Conservation (phyloP, 2,797 vertebrate species). For the Poeciliopsis presidionis region DNA sequence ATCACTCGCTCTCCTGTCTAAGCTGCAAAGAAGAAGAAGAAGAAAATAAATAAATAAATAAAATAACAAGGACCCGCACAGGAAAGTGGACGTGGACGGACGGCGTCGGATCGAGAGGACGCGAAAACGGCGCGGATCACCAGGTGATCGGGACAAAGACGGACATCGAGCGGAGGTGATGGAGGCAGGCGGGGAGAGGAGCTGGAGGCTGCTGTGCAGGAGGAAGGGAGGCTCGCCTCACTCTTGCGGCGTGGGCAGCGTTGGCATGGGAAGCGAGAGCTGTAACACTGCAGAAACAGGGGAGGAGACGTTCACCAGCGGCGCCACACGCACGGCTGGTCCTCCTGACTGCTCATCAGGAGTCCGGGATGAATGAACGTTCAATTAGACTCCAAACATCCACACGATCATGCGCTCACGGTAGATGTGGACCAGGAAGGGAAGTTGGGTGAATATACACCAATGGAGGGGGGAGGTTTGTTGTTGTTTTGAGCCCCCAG, state of each 20-base stretch:
- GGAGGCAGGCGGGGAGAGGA: conserved; percentile 50
- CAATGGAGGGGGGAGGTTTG: background rate
- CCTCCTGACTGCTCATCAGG: conserved; percentile 75
- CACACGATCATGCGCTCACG: conserved; percentile 29
- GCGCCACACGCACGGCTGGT: conserved; percentile 67
- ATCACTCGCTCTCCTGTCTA: conserved; percentile 30
- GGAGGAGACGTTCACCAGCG: conserved; percentile 74
- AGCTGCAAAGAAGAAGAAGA: conserved; percentile 38
- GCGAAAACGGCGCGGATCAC: conserved; percentile 43
- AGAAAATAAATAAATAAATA: too few relatives aligned
- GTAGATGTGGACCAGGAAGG: conserved; percentile 9
- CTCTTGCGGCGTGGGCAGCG: conserved; percentile 68
- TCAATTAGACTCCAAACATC: conserved; percentile 35
- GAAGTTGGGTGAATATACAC: background rate
- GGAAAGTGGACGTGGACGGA: conserved; percentile 75
- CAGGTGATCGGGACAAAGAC: conserved; percentile 66
- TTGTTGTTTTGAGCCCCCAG: conserved; percentile 22
- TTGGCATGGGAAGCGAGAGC: conserved; percentile 66
- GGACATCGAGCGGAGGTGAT: conserved; percentile 61
- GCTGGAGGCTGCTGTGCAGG: conserved; percentile 59
- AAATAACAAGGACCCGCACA: conserved; percentile 53
- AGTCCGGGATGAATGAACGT: conserved; percentile 60
- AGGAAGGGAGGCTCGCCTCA: conserved; percentile 63
- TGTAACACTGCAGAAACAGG: conserved; percentile 78
- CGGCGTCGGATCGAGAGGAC: conserved; percentile 60